Evolutionary conservation across 2,797 vertebrate species (phyloP), one percentile per base, ranked within the genome.

Genomic region (Pteropus rufus): DNA sequence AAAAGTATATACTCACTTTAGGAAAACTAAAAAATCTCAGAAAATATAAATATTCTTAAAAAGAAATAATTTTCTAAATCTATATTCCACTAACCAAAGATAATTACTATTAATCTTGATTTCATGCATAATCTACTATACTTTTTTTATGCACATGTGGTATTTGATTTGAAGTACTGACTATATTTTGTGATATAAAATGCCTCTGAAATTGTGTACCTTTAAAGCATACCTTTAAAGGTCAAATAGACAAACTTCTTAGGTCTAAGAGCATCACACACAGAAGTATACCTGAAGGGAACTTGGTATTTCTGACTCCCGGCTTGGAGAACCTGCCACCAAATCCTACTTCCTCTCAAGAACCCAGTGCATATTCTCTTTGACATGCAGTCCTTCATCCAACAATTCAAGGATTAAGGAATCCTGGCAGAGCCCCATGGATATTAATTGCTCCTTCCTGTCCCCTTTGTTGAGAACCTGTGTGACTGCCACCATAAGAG

Each of bases 21-120:
- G 54, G 26, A 62, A 95, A 88, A 69, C 16, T 69, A 62, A 52
- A 70, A 64, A 76, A 34, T 34, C 26, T 60, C 65, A 62, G 52
- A 82, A 91, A 54, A 93, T 76, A 86, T 18, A 94, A 89, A 36
- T 81, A 86, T 49, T 93, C 31, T 64, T 62, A 91, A 96, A 36
- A 29, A 81, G 60, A 92, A 75, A 49, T 1, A 52, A n/a, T 62
- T 36, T 81, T 77, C n/a, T 49, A 87, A 67, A 85, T 58, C 34
- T 52, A 72, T 54, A 89, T n/a, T 92, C 39, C 18, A 79, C 46
- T 84, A 80, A 49, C 31, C 49, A 88, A 52, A 94, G 62, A 88
- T 65, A 69, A 93, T 81, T 75, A 85, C n/a, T 80, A 85, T 86
- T 86, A 56, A 83, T 60, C 70, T 92, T 72, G 29, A 46, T 91